These are phyloP conservation scores for silkworm (Bombyx mori) DNA, from an alignment of 1,140 invertebrate species.

Conservation along the genomic window DNA sequence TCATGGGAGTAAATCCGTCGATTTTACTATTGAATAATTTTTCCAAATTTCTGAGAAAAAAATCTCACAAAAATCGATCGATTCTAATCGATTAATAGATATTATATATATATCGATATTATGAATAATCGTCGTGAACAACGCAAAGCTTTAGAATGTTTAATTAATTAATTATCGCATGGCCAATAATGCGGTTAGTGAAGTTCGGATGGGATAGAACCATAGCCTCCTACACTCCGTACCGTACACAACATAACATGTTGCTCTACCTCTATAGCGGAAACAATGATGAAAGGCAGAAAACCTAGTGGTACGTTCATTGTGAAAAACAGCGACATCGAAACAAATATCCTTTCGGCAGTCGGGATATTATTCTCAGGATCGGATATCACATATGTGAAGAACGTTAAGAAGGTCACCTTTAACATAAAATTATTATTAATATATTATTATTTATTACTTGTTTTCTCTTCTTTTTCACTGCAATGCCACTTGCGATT, in stretches of 20 bases:
- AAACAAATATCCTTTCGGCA: constrained; percentile 87
- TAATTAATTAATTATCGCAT: too few species aligned
- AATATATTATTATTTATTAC: background rate
- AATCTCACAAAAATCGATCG: too few species aligned
- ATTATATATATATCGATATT: too few species aligned
- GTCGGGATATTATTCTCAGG: constrained; percentile 77
- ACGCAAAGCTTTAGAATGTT: too few species aligned
- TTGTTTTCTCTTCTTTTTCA: too few species aligned
- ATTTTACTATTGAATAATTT: too few species aligned
- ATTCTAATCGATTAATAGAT: too few species aligned
- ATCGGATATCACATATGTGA: constrained; percentile 82
- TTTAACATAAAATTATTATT: constrained; percentile 41
- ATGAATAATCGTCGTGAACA: too few species aligned
- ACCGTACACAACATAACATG: constrained; percentile 16
- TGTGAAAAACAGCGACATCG: constrained; percentile 88
- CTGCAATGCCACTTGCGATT: too few species aligned
- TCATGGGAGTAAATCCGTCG: too few species aligned
- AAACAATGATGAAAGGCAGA: constrained; percentile 79
- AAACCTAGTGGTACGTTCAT: constrained; percentile 84
- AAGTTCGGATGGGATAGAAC: constrained; percentile 34
- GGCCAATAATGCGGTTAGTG: constrained; percentile 17
- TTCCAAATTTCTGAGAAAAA: too few species aligned
- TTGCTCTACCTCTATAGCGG: constrained; percentile 77
- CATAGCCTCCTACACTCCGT: constrained; percentile 33
- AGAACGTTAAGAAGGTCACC: constrained; percentile 89